Evolutionary conservation across 2,113 vertebrate genomes (phyloP).

Genomic region (Psophia crepitans): DNA sequence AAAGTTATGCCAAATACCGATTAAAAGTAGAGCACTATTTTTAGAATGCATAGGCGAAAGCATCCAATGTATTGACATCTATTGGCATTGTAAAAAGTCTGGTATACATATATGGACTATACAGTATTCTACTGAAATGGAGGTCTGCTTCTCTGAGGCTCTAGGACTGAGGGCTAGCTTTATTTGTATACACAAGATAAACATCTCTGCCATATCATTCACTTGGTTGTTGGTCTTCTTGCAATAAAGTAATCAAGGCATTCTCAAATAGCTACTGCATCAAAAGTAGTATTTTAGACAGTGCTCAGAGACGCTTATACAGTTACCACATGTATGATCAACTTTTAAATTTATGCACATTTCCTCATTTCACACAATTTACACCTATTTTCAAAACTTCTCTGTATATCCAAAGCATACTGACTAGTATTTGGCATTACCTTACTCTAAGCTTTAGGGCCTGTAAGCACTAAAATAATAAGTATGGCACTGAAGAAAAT

Average conservation of each 20-base stretch:
- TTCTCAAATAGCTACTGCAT: background rate
- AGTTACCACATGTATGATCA: background rate
- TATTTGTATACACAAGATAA: background rate
- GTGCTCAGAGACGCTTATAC: background rate
- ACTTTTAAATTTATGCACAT: background rate
- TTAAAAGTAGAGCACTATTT: background rate
- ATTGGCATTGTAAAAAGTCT: background rate
- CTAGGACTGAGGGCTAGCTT: background rate
- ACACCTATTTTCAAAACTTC: background rate
- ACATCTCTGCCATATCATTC: background rate
- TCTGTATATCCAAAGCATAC: background rate
- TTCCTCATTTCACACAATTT: background rate
- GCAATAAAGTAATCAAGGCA: background rate
- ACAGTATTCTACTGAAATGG: background rate
- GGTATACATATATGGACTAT: background rate
- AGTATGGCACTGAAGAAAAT: background rate
- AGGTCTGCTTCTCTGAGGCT: background rate
- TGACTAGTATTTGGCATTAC: background rate
- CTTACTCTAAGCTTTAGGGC: background rate
- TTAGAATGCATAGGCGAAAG: background rate
- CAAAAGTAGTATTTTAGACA: background rate
- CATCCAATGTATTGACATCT: background rate
- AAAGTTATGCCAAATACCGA: background rate
- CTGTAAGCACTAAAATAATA: slow-evolving; percentile 1
- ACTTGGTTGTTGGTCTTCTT: background rate